Conservation (phyloP, 2,888 invertebrate species). For the Scaptomyza flava region DNA sequence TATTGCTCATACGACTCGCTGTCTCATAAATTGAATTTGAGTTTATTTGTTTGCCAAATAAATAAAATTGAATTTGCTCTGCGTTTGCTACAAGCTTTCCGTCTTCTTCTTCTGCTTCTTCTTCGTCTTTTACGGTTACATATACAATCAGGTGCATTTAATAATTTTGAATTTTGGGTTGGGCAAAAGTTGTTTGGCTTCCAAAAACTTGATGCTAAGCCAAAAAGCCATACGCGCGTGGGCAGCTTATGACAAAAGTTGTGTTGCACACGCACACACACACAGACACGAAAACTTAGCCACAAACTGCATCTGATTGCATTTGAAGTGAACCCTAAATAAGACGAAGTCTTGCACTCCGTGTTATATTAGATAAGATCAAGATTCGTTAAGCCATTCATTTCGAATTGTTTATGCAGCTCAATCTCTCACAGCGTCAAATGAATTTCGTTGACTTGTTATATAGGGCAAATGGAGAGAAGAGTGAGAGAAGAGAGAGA, state of each 20-base stretch:
- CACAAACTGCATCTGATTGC: conserved; percentile 20
- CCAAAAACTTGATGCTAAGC: conserved; percentile 10
- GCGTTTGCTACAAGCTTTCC: not conserved
- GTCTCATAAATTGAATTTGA: conserved; percentile 50
- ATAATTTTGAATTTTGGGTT: conserved; percentile 17
- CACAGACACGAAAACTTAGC: not conserved
- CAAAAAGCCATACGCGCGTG: not conserved
- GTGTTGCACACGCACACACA: not conserved
- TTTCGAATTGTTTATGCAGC: conserved; percentile 11
- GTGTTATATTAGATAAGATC: no score
- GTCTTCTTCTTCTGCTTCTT: not conserved
- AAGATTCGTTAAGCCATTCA: not conserved
- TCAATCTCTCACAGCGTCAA: not conserved
- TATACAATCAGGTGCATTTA: conserved; percentile 35
- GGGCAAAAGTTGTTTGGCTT: conserved; percentile 18
- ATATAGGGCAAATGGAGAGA: not conserved
- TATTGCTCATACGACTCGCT: conserved; percentile 46
- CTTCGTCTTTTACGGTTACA: not conserved
- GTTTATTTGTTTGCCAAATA: conserved; percentile 49
- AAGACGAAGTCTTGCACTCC: not conserved
- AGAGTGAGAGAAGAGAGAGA: not conserved
- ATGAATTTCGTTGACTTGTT: conserved; percentile 31
- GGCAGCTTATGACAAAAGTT: conserved; percentile 21
- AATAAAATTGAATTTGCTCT: conserved; percentile 38
- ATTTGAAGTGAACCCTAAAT: conserved; percentile 5